Percentiles rank a stretch among this genome's conserved stretches.
Conservation (phyloP, 1,140 invertebrate species). For the Parapsyche elsis region DNA sequence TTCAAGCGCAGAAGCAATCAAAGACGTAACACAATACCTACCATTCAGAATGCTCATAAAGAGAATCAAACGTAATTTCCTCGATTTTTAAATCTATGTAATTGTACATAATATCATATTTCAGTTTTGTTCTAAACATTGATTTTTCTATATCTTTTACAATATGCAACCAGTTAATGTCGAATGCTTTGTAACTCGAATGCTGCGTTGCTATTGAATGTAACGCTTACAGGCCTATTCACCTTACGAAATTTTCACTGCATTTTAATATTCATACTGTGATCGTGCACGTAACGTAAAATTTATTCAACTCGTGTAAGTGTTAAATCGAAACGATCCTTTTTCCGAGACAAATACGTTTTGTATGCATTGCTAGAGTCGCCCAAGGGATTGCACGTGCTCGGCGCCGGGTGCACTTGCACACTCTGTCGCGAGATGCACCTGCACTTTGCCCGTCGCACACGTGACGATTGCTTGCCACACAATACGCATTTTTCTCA, state of each 20-base stretch:
- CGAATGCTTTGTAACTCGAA: no score
- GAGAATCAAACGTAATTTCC: no score
- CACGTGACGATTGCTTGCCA: neutral
- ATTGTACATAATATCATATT: neutral
- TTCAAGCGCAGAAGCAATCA: no score
- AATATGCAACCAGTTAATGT: no score
- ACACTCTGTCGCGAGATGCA: neutral
- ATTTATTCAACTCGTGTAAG: neutral
- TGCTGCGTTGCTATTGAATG: neutral
- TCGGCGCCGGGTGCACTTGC: neutral
- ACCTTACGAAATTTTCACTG: neutral
- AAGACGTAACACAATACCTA: no score
- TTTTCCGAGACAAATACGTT: slow-evolving; percentile 30
- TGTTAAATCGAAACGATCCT: slow-evolving; percentile 27
- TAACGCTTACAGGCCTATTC: neutral
- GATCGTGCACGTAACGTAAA: neutral
- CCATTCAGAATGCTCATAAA: no score
- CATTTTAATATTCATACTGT: neutral
- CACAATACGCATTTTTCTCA: no score
- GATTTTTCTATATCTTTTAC: neutral
- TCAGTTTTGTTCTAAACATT: neutral
- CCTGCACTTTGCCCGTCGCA: neutral
- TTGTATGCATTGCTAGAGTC: slow-evolving; percentile 41
- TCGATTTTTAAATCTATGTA: no score
- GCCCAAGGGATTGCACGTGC: slow-evolving; percentile 30